These are phyloP conservation scores for Lucilia cuprina DNA, from an alignment of 1,140 invertebrate genomes.

Conservation along the genomic window DNA sequence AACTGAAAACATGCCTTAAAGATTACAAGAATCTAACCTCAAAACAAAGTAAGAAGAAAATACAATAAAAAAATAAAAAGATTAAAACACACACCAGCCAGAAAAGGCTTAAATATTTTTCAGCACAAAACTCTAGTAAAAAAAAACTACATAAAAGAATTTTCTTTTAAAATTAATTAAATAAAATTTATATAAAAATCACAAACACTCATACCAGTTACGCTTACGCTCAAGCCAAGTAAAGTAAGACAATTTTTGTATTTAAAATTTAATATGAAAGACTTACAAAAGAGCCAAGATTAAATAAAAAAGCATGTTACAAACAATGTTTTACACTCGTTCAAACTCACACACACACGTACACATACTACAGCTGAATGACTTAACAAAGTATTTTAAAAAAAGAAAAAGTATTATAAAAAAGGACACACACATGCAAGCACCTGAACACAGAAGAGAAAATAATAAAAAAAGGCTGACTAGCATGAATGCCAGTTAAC, in stretches of 20 bases:
- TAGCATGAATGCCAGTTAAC: conserved; percentile 32
- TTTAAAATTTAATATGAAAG: neutral
- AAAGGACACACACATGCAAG: neutral
- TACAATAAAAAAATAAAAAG: neutral
- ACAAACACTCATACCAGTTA: neutral
- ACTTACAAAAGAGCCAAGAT: neutral
- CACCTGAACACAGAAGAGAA: neutral
- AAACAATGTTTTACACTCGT: neutral
- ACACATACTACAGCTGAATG: neutral
- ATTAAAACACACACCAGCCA: neutral
- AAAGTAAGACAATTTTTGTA: neutral
- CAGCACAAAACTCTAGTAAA: neutral
- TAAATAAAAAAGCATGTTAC: neutral
- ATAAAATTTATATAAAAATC: neutral
- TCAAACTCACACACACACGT: neutral
- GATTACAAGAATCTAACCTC: conserved; percentile 27
- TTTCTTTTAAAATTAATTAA: conserved; percentile 10
- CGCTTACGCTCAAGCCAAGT: neutral
- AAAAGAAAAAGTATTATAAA: neutral
- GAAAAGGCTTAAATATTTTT: conserved; percentile 2
- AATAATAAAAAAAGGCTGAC: conserved; percentile 21
- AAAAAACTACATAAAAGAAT: neutral
- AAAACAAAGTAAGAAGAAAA: neutral
- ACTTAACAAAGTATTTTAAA: neutral
- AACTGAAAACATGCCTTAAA: conserved; percentile 25